Base-by-base conservation (phyloP, 2,113 vertebrate species). In the Climacteris rufus region DNA sequence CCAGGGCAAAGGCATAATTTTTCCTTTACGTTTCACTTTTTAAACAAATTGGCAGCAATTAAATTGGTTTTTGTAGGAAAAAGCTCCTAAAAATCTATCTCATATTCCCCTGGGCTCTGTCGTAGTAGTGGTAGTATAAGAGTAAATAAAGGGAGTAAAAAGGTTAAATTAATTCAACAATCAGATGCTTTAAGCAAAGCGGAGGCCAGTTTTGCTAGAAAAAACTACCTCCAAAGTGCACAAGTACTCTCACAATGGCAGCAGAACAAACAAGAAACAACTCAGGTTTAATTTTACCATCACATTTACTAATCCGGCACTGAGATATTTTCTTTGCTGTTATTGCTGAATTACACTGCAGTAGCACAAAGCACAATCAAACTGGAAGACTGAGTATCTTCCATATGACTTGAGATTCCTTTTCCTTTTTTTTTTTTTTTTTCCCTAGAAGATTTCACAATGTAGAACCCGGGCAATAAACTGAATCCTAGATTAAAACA, bases 401-500 rank as follows among this genome's bases (percentile, higher is more conserved):
- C 82, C 31, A 45, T 50, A 44, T 49, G 16, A 85, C 8, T 70
- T 68, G 8, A 70, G 71, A 70, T 47, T 39, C 56, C 11, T 42
- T 87, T 69, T n/a, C 19, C 1, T 54, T 69, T 18, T 60, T 45
- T 45, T 31, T 60, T 37, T 39, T 15, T 37, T n/a, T 80, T 91
- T 90, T 83, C 82, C 18, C 56, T 87, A 92, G 31, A 94, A 60
- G 69, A 83, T 92, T 92, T 86, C 44, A 61, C 37, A 64, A 45
- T 18, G 10, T 14, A 37, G 44, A 90, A 81, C 11, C 40, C n/a
- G 21, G 57, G 30, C 13, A 81, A 68, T 35, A 95, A 93, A 86
- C 33, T 47, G 23, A 94, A 69, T 60, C 42, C 31, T 24, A 76
- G 92, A 94, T 83, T 91, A 95, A 92, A 95, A 81, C 65, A 93